Conservation (phyloP, 2,888 invertebrate genomes). For the Parelbella ahira region DNA sequence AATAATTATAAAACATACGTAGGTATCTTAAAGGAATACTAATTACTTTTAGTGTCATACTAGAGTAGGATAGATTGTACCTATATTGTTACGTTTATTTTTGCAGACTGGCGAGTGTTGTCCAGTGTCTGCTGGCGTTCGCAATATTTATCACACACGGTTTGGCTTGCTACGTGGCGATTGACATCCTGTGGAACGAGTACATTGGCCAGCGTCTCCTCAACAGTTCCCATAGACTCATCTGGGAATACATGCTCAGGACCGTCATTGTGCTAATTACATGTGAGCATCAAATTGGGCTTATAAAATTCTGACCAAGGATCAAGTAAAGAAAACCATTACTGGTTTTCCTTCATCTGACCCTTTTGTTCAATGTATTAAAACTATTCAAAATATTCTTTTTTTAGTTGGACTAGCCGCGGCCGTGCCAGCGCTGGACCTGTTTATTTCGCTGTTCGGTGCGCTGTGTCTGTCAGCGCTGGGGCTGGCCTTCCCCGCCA, state of each 20-base stretch:
- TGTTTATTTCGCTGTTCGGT: slow-evolving; percentile 91
- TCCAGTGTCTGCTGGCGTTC: slow-evolving; percentile 86
- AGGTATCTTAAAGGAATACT: too few species aligned
- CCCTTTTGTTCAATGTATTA: too few species aligned
- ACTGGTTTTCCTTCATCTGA: too few species aligned
- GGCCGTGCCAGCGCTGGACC: slow-evolving; percentile 90
- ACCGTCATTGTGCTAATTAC: slow-evolving; percentile 89
- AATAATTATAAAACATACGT: too few species aligned
- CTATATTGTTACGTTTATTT: too few species aligned
- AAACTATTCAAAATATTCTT: too few species aligned
- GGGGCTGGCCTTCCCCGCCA: slow-evolving; percentile 93
- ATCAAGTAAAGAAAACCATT: too few species aligned
- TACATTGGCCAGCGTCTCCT: slow-evolving; percentile 81
- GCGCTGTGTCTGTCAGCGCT: slow-evolving; percentile 93
- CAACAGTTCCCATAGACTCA: slow-evolving; percentile 78
- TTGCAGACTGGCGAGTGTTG: slow-evolving; percentile 84
- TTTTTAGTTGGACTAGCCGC: slow-evolving; percentile 93
- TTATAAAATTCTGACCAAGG: too few species aligned
- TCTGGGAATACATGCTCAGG: slow-evolving; percentile 90
- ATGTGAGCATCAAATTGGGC: slow-evolving; percentile 90
- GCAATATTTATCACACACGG: slow-evolving; percentile 96
- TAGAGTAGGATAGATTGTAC: too few species aligned
- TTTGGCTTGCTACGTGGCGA: slow-evolving; percentile 96
- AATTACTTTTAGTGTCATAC: too few species aligned
- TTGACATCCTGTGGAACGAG: slow-evolving; percentile 94